A percentile compares a stretch with the other conserved stretches of the same genome.
These are phyloP conservation scores for Gnathonemus longibarbis DNA, from an alignment of 2,113 vertebrate species.

Conservation along the genomic window DNA sequence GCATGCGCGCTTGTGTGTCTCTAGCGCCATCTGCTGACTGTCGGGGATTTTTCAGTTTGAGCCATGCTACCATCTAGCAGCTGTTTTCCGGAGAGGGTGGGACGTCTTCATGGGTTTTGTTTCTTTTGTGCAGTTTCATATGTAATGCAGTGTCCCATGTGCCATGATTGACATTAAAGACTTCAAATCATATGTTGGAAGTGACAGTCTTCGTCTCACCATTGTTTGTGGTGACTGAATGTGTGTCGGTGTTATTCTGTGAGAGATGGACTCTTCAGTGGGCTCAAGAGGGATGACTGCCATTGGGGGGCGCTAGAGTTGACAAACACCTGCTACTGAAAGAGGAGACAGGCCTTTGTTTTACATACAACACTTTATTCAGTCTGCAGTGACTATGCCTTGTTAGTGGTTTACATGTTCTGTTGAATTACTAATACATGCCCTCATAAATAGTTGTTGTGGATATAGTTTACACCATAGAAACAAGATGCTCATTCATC, in stretches of 20 bases:
- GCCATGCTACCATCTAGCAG: background rate
- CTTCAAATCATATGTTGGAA: background rate
- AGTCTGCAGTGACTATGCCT: constrained; percentile 85
- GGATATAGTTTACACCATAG: constrained; percentile 77
- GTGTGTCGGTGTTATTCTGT: background rate
- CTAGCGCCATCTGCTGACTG: background rate
- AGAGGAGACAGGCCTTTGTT: constrained; percentile 45
- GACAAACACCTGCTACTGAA: background rate
- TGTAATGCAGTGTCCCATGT: background rate
- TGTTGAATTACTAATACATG: constrained; percentile 85
- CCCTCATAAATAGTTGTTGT: constrained; percentile 82
- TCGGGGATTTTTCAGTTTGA: background rate
- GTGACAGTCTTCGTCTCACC: background rate
- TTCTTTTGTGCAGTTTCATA: background rate
- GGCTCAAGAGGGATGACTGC: background rate
- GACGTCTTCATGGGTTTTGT: background rate
- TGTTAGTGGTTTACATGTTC: constrained; percentile 71
- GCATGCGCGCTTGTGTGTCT: background rate
- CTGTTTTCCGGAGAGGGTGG: background rate
- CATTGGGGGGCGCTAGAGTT: background rate
- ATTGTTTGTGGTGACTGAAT: background rate
- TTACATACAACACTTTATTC: constrained; percentile 80
- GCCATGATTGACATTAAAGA: background rate
- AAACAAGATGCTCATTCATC: constrained; percentile 85
- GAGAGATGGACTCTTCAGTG: background rate